Base-by-base conservation (phyloP, 2,113 vertebrate genomes). In the Nyctibius bracteatus region DNA sequence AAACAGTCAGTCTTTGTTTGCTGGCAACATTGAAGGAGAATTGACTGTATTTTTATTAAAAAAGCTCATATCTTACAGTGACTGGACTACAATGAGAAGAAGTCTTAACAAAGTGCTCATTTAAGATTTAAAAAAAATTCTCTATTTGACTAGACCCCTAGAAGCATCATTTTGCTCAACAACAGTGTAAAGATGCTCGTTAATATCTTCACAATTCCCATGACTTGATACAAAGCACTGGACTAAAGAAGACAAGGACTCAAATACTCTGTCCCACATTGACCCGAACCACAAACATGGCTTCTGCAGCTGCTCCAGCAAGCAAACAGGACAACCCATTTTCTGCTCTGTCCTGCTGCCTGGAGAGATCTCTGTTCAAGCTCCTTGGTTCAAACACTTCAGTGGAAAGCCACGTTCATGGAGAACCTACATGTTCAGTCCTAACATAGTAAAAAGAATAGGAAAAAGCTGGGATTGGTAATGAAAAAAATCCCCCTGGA, bases 1-100 rank as follows among this genome's bases (percentile, higher is more conserved):
- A 97, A 98, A 52, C 68, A 97, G 83, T 97, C 95, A 96, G 82
- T 97, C 88, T 96, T 86, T 94, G 80, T 82, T 97, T 97, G 89
- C 74, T 47, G 70, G 94, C 46, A 97, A 94, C 80, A 88, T 6
- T 44, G 80, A 93, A 86, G 51, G 55, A 63, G 59, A 98, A 97
- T 80, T 95, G 85, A 61, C 51, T 91, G 35, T 44, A 81, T 93
- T 97, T 96, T 96, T 94, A 94, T 96, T 96, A 77, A 89, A 97
- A 98, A 96, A 63, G n/a, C 41, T 81, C 37, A 3, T 93, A 73
- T 81, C 79, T 95, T 88, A 65, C 52, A 83, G 57, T 61, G 52
- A 73, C 57, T 61, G 91, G 81, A 90, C 65, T 65, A 61, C 54
- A 57, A 28, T 65, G 25, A 90, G 30, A 58, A 82, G 73, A 5